phyloP scores from a whole-genome alignment of 2,888 invertebrate species.

The Tenthredo notha region DNA sequence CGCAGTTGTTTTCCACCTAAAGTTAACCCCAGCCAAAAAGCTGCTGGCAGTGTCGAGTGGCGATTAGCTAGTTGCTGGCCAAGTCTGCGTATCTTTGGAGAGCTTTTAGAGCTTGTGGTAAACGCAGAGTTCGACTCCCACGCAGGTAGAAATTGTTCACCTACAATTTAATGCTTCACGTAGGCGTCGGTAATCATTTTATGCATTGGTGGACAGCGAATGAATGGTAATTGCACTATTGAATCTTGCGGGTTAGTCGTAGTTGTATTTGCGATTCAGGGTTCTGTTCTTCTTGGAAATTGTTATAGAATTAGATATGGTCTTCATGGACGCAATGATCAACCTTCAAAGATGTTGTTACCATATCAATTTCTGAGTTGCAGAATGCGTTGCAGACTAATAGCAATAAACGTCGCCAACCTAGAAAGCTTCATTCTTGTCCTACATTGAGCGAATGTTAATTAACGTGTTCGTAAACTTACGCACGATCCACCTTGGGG shows the following conservation, averaged over 20 bases:
- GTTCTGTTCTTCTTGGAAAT: background rate
- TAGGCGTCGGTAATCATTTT: constrained; percentile 22
- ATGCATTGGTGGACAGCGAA: background rate
- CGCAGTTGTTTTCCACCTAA: constrained; percentile 24
- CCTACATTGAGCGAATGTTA: constrained; percentile 28
- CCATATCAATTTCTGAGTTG: constrained; percentile 19
- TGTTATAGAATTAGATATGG: background rate
- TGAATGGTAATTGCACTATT: background rate
- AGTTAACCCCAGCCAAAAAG: constrained; percentile 23
- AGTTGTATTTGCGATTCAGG: background rate
- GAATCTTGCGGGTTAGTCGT: background rate
- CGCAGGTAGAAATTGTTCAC: constrained; percentile 26
- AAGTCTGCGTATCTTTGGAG: constrained; percentile 3
- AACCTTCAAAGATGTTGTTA: constrained; percentile 14
- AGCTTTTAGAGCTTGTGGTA: constrained; percentile 13
- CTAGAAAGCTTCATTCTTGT: constrained; percentile 39
- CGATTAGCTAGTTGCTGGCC: constrained; percentile 7
- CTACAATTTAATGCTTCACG: constrained; percentile 4
- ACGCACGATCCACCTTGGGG: constrained; percentile 21
- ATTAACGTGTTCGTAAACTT: constrained; percentile 19
- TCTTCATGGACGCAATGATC: background rate
- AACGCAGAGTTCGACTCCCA: constrained; percentile 12
- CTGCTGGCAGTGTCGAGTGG: constrained; percentile 31
- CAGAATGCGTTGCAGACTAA: background rate
- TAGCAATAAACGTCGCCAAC: constrained; percentile 21